Base-by-base conservation (phyloP, 2,797 vertebrate species). In the Xenopus petersii region DNA sequence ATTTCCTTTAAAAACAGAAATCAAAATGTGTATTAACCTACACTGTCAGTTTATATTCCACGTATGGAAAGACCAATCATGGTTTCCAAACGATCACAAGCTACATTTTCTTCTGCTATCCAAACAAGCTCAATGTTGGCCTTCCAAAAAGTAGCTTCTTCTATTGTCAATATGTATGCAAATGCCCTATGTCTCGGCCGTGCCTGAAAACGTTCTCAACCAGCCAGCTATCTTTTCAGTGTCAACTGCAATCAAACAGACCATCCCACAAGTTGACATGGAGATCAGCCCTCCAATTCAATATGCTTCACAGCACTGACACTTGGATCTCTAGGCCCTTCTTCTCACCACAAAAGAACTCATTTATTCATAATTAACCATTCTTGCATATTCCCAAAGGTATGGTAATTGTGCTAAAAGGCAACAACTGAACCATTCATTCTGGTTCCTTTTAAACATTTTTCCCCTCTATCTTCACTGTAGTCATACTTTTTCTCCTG, bases 351-450 rank as follows among this genome's bases (percentile, higher is more conserved):
- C 87, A 89, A 89, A 88, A 82, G 82, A 87, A 81, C 80, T 89
- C 85, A 83, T 88, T 91, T 90, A 87, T 86, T 89, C 74, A 71
- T 88, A 90, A 91, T 90, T 90, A 93, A 90, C 83, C 83, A 91
- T 90, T 87, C 84, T 84, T 84, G 82, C 83, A 81, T 88, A 90
- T 83, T 90, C 88, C 86, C 82, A 83, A 85, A 89, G 80, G 86
- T 90, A 86, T 85, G 84, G 85, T 83, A 87, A 89, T 89, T 89
- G 87, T 89, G 84, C 82, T 87, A 88, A 90, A 88, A 88, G 87
- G 84, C 85, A 89, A 89, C 87, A 88, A 88, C 82, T 84, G 85
- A 89, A 83, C 82, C 86, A 86, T 92, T 91, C 86, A 87, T 86
- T 84, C 81, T 71, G 71, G 46, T 80, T 84, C 79, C 85, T 83